Evolutionary conservation across 2,888 invertebrate species (phyloP).

Genomic region (Lepidocyrtinus sp.): DNA sequence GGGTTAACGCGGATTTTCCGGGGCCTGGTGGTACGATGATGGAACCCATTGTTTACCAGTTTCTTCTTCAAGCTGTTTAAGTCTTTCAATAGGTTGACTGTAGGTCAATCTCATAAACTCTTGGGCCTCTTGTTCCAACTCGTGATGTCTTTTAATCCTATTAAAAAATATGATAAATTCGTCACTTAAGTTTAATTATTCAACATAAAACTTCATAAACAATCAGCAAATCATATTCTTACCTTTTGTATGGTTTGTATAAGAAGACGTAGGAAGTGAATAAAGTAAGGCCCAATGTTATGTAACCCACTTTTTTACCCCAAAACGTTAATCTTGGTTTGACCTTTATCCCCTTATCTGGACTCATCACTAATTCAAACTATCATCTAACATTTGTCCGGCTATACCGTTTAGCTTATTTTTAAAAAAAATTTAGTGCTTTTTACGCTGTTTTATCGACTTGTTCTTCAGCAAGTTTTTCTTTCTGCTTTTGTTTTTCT

Average conservation of each 20-base stretch:
- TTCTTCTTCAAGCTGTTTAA: background rate
- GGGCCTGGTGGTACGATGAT: background rate
- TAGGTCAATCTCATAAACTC: background rate
- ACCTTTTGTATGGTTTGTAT: background rate
- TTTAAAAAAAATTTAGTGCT: too few relatives aligned
- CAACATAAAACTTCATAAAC: background rate
- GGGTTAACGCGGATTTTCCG: slow-evolving; percentile 74
- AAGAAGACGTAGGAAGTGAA: background rate
- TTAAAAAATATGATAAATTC: background rate
- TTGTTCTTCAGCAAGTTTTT: background rate
- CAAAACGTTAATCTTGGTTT: slow-evolving; percentile 9
- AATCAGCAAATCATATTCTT: background rate
- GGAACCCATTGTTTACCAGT: background rate
- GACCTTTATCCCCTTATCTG: background rate
- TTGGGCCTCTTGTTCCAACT: slow-evolving; percentile 8
- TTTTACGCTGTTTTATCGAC: too few relatives aligned
- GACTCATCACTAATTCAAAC: background rate
- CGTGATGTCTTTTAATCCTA: background rate
- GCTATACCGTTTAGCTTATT: too few relatives aligned
- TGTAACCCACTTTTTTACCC: background rate
- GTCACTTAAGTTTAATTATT: background rate
- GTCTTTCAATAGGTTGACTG: background rate
- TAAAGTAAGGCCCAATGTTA: background rate
- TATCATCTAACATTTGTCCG: too few relatives aligned
- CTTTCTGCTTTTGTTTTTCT: slow-evolving; percentile 6